Evolutionary conservation across 1,140 invertebrate genomes (phyloP).

Genomic region (Propsilocerus akamusi): DNA sequence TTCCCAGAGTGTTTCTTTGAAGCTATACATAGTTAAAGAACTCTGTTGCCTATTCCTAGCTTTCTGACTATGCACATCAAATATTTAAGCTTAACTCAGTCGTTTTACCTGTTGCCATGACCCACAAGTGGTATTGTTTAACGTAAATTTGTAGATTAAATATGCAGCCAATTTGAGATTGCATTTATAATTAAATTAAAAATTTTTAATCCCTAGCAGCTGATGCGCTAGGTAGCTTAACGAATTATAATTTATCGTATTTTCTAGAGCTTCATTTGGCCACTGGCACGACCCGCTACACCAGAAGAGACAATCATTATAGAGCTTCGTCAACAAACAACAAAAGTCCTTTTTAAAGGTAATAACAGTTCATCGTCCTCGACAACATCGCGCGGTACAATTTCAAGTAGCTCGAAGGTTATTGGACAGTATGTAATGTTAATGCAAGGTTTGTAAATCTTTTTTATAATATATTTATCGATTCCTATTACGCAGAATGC

Average conservation of each 20-base stretch:
- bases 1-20: not conserved
- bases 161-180: too few relatives aligned
- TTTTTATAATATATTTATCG: too few relatives aligned
- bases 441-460: slow-evolving; percentile 11
- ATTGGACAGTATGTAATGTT: slow-evolving; percentile 12
- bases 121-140: too few relatives aligned
- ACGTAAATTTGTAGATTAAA: too few relatives aligned
- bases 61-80: not conserved
- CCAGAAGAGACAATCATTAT: slow-evolving; percentile 48
- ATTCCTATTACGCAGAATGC: too few relatives aligned
- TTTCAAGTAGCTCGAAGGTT: slow-evolving; percentile 12
- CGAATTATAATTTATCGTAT: slow-evolving; percentile 1
- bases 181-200: not conserved
- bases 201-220: too few relatives aligned
- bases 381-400: slow-evolving; percentile 9
- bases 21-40: not conserved
- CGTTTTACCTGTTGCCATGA: not conserved
- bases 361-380: slow-evolving; percentile 7
- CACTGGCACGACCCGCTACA: slow-evolving; percentile 40
- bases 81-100: not conserved
- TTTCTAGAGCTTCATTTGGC: slow-evolving; percentile 57
- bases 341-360: slow-evolving; percentile 11
- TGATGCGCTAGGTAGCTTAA: too few relatives aligned
- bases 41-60: slow-evolving; percentile 3
- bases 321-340: slow-evolving; percentile 38